Evolutionary conservation across 1,140 invertebrate genomes (phyloP).

Genomic region (Drosophila tropicalis): DNA sequence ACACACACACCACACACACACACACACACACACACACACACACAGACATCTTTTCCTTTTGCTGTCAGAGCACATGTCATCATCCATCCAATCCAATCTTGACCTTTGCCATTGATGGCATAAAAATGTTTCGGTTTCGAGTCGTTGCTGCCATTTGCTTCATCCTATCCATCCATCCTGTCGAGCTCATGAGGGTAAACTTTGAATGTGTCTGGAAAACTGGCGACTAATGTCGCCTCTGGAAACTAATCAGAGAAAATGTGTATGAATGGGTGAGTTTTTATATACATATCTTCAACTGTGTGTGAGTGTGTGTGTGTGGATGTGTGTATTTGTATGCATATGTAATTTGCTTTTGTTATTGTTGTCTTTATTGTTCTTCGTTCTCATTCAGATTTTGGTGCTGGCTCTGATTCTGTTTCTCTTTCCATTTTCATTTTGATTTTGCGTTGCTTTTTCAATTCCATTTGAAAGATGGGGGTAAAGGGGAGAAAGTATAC

Average conservation of each 20-base stretch:
- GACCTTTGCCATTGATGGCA: constrained; percentile 12
- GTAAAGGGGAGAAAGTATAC: constrained; percentile 32
- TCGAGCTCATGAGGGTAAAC: constrained; percentile 6
- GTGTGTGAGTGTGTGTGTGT: constrained; percentile 11
- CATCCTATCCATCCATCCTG: background rate
- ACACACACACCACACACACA: too few relatives aligned
- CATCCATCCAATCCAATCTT: constrained; percentile 11
- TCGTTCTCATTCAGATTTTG: constrained; percentile 25
- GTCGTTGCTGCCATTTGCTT: background rate
- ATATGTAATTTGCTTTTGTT: constrained; percentile 77
- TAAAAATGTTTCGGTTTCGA: constrained; percentile 11
- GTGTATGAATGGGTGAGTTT: constrained; percentile 3
- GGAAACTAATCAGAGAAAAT: constrained; percentile 23
- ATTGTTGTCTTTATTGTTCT: constrained; percentile 64
- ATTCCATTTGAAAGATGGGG: constrained; percentile 40
- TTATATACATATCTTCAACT: background rate
- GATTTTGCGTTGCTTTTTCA: constrained; percentile 53
- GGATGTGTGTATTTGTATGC: constrained; percentile 56
- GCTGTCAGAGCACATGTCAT: constrained; percentile 10
- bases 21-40: too few relatives aligned
- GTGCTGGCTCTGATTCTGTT: constrained; percentile 32
- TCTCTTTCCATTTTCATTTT: constrained; percentile 56
- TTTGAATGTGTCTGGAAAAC: constrained; percentile 20
- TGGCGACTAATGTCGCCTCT: constrained; percentile 22
- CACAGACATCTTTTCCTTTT: too few relatives aligned